Conservation (phyloP, 1,140 invertebrate genomes). For the Monomorium pharaonis region DNA sequence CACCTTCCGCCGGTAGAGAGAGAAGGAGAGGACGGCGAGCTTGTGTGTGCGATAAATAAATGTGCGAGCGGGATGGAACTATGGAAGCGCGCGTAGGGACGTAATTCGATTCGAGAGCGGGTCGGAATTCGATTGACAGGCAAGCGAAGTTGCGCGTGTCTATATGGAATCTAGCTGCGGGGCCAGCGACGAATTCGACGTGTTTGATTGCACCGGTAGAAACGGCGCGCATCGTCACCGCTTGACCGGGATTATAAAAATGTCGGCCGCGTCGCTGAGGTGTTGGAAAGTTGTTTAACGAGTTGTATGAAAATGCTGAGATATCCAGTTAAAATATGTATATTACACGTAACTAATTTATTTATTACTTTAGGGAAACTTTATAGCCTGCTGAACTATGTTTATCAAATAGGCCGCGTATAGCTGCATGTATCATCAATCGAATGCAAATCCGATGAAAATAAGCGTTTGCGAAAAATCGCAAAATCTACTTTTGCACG, state of each 20-base stretch:
- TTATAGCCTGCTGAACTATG: not conserved
- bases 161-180: constrained; percentile 61
- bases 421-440: constrained; percentile 22
- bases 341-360: constrained; percentile 41
- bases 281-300: constrained; percentile 28
- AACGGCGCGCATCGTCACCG: not conserved
- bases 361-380: constrained; percentile 50
- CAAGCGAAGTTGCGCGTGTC: constrained; percentile 50
- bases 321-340: constrained; percentile 43
- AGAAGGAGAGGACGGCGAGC: not conserved
- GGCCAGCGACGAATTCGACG: constrained; percentile 40
- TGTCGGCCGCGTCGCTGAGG: not conserved
- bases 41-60: constrained; percentile 58
- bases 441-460: constrained; percentile 32
- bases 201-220: constrained; percentile 47
- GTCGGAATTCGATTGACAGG: constrained; percentile 64
- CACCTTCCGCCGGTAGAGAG: not conserved
- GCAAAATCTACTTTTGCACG: not conserved
- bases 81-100: constrained; percentile 12
- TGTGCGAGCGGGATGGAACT: constrained; percentile 37
- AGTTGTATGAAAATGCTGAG: not conserved
- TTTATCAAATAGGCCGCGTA: constrained; percentile 27
- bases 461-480: not conserved
- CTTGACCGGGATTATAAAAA: constrained; percentile 44
- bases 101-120: constrained; percentile 62